phyloP scores from a whole-genome alignment of 2,888 invertebrate genomes.

The Lobophora halterata region DNA sequence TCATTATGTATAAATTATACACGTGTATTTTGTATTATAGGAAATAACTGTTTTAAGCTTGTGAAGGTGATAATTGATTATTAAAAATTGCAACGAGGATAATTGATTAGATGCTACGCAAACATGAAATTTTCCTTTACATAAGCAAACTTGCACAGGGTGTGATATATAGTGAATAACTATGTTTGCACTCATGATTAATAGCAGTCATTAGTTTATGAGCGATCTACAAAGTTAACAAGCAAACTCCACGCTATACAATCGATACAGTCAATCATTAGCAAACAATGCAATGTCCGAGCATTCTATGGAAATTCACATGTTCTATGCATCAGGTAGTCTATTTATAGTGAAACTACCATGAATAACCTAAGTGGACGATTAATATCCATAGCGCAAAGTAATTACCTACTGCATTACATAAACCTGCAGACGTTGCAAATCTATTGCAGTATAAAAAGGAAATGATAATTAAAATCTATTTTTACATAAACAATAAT shows the following conservation, averaged over 20 bases:
- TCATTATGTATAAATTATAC: no score
- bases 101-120: no score
- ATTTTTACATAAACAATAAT: no score
- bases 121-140: conserved; percentile 34
- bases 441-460: no score
- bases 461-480: no score
- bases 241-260: conserved; percentile 28
- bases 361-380: no score
- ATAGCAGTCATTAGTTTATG: conserved; percentile 38
- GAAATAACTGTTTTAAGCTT: no score
- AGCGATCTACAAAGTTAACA: conserved; percentile 32
- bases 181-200: conserved; percentile 50
- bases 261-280: conserved; percentile 22
- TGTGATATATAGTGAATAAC: conserved; percentile 43
- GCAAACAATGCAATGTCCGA: conserved; percentile 24
- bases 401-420: no score
- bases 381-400: no score
- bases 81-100: conserved; percentile 22
- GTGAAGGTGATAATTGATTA: no score
- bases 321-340: not conserved
- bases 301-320: not conserved
- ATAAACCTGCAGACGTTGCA: no score
- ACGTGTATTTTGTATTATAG: no score
- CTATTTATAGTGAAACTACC: conserved; percentile 5
- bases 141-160: conserved; percentile 33